These are phyloP conservation scores for Heptranchias perlo DNA, from an alignment of 2,113 vertebrate species.

Conservation along the genomic window DNA sequence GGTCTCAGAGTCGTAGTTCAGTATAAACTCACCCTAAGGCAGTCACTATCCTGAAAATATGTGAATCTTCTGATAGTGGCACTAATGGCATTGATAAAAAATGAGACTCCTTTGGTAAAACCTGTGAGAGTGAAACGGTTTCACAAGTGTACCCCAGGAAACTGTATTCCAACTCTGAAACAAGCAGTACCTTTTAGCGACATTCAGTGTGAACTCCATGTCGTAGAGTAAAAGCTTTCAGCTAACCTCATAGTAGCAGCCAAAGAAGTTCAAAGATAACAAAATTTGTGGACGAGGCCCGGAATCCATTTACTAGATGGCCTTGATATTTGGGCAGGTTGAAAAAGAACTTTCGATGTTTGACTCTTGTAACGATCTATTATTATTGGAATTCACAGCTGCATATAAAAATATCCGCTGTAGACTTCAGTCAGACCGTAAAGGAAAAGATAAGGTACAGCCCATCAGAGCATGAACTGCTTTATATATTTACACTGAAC, in stretches of 20 bases:
- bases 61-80: no score
- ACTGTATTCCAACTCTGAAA: not conserved
- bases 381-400: not conserved
- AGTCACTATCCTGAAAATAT: no score
- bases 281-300: not conserved
- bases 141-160: not conserved
- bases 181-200: not conserved
- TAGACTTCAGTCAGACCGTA: no score
- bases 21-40: no score
- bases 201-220: not conserved
- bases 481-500: not conserved
- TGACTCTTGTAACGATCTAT: not conserved
- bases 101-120: no score
- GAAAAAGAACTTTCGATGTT: not conserved
- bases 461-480: no score
- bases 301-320: not conserved
- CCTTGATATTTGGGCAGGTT: not conserved
- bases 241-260: not conserved
- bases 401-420: not conserved
- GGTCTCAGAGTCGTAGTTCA: no score
- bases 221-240: not conserved
- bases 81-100: no score
- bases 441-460: not conserved
- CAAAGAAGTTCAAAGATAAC: not conserved
- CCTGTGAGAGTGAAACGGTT: no score